A percentile compares a stretch with the other conserved stretches of the same genome.
These are phyloP conservation scores for Medauroidea extradentata DNA, from an alignment of 1,140 invertebrate species.

Conservation along the genomic window DNA sequence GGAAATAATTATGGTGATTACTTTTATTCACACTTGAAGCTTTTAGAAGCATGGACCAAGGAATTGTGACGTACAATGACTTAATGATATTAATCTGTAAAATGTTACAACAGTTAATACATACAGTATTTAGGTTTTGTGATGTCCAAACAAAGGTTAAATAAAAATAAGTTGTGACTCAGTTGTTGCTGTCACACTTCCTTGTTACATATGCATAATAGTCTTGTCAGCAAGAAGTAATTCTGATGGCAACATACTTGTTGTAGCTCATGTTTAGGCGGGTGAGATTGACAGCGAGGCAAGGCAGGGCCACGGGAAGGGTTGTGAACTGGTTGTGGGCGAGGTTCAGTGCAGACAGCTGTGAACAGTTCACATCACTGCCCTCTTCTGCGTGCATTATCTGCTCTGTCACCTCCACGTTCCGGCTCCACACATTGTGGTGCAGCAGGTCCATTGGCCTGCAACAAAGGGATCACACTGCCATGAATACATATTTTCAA, in stretches of 20 bases:
- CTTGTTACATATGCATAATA: background rate
- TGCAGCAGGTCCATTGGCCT: conserved; percentile 50
- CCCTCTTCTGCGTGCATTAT: conserved; percentile 47
- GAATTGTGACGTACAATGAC: too few species aligned
- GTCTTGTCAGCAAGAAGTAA: background rate
- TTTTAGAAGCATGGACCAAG: too few species aligned
- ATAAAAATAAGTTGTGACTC: too few species aligned
- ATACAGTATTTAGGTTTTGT: too few species aligned
- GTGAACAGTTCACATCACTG: conserved; percentile 44
- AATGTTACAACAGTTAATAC: too few species aligned
- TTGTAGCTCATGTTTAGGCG: conserved; percentile 91
- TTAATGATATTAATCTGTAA: too few species aligned
- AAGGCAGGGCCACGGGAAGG: conserved; percentile 83
- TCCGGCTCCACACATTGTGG: conserved; percentile 68
- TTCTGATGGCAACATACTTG: conserved; percentile 33
- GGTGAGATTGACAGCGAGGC: conserved; percentile 78
- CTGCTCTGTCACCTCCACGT: conserved; percentile 65
- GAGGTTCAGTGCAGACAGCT: conserved; percentile 73
- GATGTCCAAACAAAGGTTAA: too few species aligned
- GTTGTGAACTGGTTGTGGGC: conserved; percentile 86
- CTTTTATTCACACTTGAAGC: too few species aligned
- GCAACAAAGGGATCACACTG: too few species aligned
- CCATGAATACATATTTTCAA: too few species aligned
- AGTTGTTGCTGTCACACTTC: too few species aligned
- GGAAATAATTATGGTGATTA: too few species aligned